Evolutionary conservation across 2,113 vertebrate species (phyloP).

Genomic region (Prunella himalayana): DNA sequence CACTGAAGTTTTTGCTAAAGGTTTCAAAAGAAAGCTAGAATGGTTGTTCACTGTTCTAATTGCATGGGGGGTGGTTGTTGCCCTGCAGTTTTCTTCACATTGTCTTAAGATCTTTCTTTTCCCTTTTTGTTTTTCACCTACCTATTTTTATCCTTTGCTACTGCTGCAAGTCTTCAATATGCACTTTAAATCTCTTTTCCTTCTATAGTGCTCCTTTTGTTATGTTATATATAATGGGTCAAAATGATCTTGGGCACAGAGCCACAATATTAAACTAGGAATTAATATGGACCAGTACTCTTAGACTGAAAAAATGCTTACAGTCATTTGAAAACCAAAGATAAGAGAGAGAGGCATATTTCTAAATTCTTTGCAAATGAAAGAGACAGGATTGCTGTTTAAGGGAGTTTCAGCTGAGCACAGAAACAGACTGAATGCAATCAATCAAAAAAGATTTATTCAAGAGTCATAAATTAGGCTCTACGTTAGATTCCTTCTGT

Average conservation of each 20-base stretch:
- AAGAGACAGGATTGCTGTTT: conserved; percentile 35
- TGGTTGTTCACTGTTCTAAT: neutral
- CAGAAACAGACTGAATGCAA: conserved; percentile 49
- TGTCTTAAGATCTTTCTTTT: conserved; percentile 3
- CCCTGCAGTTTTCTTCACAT: neutral
- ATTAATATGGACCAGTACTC: neutral
- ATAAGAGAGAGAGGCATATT: neutral
- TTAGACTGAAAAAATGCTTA: conserved; percentile 25
- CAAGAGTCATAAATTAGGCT: conserved; percentile 58
- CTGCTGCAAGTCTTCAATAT: neutral
- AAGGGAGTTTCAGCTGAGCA: conserved; percentile 28
- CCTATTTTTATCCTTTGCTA: conserved; percentile 10
- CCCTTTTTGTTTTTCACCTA: neutral
- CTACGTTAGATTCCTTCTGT: conserved; percentile 62
- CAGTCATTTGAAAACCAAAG: conserved; percentile 37
- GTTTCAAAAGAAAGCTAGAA: neutral
- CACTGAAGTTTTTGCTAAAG: neutral
- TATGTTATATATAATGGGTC: neutral
- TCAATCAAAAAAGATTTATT: conserved; percentile 58
- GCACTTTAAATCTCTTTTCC: conserved; percentile 20
- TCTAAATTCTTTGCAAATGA: conserved; percentile 48
- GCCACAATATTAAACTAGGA: neutral
- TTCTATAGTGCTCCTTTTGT: conserved; percentile 6
- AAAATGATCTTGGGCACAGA: neutral
- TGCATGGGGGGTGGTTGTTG: neutral